A percentile compares a stretch with the other conserved stretches of the same genome.
These are phyloP conservation scores for Actenoides lindsayi DNA, from an alignment of 2,113 vertebrate genomes.

Conservation along the genomic window DNA sequence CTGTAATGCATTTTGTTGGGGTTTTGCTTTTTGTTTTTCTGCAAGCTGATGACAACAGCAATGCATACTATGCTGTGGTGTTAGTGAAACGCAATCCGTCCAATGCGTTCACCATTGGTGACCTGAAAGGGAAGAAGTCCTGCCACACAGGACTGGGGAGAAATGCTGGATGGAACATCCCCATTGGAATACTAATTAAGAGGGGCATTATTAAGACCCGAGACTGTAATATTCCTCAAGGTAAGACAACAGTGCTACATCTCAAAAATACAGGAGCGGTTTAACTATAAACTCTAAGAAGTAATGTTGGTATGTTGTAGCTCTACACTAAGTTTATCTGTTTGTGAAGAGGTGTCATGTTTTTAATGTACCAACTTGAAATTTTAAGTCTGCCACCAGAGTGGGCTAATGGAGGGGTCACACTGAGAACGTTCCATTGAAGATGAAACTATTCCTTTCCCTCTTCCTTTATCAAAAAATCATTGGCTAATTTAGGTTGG, in stretches of 20 bases:
- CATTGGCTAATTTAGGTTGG: neutral
- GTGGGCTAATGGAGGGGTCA: neutral
- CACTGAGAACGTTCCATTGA: neutral
- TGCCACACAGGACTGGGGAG: conserved; percentile 88
- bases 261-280: neutral
- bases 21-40: neutral
- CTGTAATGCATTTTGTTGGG: neutral
- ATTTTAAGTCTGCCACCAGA: neutral
- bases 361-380: neutral
- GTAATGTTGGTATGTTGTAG: neutral
- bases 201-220: conserved; percentile 81
- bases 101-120: conserved; percentile 79
- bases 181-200: conserved; percentile 80
- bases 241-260: conserved; percentile 63
- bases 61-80: conserved; percentile 86
- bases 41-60: conserved; percentile 77
- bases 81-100: conserved; percentile 79
- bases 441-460: neutral
- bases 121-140: conserved; percentile 84
- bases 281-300: neutral
- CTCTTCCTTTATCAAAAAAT: neutral
- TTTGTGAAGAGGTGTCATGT: neutral
- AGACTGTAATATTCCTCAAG: conserved; percentile 84
- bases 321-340: neutral
- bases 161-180: conserved; percentile 90